A percentile compares a stretch with the other conserved stretches of the same genome.
These are phyloP conservation scores for Aphidoletes aphidimyza DNA, from an alignment of 2,888 invertebrate species.

Conservation along the genomic window DNA sequence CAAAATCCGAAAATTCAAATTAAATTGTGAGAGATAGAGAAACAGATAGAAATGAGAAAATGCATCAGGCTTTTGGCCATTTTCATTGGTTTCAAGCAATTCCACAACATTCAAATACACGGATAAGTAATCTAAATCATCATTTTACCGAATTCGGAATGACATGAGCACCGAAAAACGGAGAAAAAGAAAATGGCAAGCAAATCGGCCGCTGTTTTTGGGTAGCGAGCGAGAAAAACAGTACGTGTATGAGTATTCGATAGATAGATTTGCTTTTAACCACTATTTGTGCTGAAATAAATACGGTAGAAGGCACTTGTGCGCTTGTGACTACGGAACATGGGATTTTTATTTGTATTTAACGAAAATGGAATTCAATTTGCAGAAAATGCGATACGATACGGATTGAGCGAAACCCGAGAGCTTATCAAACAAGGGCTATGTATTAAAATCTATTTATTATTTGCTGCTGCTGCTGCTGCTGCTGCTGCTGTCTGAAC, in stretches of 20 bases:
- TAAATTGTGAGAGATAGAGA: background rate
- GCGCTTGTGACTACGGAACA: background rate
- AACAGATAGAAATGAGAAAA: background rate
- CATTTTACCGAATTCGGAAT: background rate
- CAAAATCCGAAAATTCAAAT: background rate
- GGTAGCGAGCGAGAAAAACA: background rate
- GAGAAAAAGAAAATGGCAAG: background rate
- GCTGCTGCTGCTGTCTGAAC: background rate
- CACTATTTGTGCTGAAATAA: conserved; percentile 13
- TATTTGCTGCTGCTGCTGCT: background rate
- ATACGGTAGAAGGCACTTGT: background rate
- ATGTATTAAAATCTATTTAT: conserved; percentile 49
- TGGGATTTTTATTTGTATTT: conserved; percentile 48
- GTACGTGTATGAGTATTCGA: conserved; percentile 25
- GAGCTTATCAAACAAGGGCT: conserved; percentile 25
- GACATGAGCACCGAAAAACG: background rate
- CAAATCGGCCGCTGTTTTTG: too few relatives aligned
- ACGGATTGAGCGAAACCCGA: background rate
- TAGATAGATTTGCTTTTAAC: conserved; percentile 42
- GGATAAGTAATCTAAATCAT: conserved; percentile 16
- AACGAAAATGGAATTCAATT: conserved; percentile 49
- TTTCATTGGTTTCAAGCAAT: background rate
- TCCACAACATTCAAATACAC: background rate
- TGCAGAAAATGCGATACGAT: conserved; percentile 23
- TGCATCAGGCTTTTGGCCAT: background rate